Conservation (phyloP, 2,888 invertebrate species). For the Pteria penguin region DNA sequence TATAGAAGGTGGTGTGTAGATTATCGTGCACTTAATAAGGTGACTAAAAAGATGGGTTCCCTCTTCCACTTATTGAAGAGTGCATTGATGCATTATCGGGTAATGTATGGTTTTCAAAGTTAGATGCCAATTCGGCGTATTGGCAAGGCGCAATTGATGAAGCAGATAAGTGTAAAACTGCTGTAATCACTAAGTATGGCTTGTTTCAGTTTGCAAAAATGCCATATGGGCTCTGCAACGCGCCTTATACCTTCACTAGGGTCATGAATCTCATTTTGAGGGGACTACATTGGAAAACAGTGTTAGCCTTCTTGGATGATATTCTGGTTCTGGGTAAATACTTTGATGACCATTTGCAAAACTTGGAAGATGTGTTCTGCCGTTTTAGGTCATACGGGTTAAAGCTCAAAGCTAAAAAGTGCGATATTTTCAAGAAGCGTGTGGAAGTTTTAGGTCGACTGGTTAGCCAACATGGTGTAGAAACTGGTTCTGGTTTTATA, state of each 20-base stretch:
- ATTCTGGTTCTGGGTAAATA: constrained; percentile 41
- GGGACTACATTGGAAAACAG: constrained; percentile 34
- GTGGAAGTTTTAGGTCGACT: constrained; percentile 25
- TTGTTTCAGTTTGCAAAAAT: constrained; percentile 49
- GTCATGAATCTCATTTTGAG: constrained; percentile 48
- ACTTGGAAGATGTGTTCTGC: constrained; percentile 9
- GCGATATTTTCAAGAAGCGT: constrained; percentile 2
- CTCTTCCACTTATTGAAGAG: not conserved
- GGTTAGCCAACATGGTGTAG: constrained; percentile 6
- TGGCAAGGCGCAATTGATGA: constrained; percentile 41
- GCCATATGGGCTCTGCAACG: constrained; percentile 54
- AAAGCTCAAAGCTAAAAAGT: constrained; percentile 25
- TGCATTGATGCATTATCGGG: constrained; percentile 21
- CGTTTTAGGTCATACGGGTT: constrained; percentile 14
- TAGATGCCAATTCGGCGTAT: constrained; percentile 48
- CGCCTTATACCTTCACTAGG: constrained; percentile 53
- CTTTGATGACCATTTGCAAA: constrained; percentile 23
- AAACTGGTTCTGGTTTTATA: constrained; percentile 12
- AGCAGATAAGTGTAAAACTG: constrained; percentile 47
- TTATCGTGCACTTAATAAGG: not conserved
- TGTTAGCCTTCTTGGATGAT: constrained; percentile 52
- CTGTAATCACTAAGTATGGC: constrained; percentile 41
- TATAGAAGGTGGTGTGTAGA: too few species aligned
- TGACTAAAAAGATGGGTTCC: not conserved
- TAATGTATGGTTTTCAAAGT: constrained; percentile 38